These are phyloP conservation scores for Asbolus verrucosus DNA, from an alignment of 1,140 invertebrate genomes.

Conservation along the genomic window DNA sequence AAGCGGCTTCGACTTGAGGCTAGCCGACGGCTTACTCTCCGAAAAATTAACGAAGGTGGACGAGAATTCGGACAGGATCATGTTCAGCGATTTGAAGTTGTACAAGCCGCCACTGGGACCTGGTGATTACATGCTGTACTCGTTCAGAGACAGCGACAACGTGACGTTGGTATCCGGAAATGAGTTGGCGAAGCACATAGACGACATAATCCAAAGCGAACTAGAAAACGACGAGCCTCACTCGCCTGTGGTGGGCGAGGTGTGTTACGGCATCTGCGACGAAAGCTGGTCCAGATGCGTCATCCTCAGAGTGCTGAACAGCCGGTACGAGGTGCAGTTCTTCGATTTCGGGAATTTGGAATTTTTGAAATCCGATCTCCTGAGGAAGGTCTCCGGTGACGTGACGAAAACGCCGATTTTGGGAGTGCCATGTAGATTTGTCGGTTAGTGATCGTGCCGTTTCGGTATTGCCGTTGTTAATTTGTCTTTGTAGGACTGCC, in stretches of 20 bases:
- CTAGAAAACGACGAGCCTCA: slow-evolving; percentile 31
- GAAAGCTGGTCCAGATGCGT: slow-evolving; percentile 49
- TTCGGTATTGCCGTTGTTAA: too few relatives aligned
- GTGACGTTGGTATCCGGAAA: slow-evolving; percentile 23
- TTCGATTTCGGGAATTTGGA: slow-evolving; percentile 49
- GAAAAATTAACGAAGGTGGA: slow-evolving; percentile 32
- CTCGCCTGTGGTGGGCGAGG: slow-evolving; percentile 34
- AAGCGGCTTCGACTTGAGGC: slow-evolving; percentile 39
- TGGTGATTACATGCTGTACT: slow-evolving; percentile 31
- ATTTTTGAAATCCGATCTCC: slow-evolving; percentile 2
- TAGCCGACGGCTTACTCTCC: slow-evolving; percentile 28
- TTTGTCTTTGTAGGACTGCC: slow-evolving; percentile 46
- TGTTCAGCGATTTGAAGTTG: slow-evolving; percentile 37
- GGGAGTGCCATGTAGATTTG: slow-evolving; percentile 37
- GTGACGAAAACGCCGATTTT: slow-evolving; percentile 45
- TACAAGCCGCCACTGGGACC: slow-evolving; percentile 33
- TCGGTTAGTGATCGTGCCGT: too few relatives aligned
- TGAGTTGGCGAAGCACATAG: slow-evolving; percentile 17
- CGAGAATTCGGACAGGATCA: background rate
- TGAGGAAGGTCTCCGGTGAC: slow-evolving; percentile 40
- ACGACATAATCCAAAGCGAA: background rate
- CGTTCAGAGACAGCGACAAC: slow-evolving; percentile 4
- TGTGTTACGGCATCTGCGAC: slow-evolving; percentile 43
- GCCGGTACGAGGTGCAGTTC: slow-evolving; percentile 14
- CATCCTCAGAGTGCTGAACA: background rate